Evolutionary conservation across 2,113 vertebrate species (phyloP).

Genomic region (Phylloscopus trochilus): DNA sequence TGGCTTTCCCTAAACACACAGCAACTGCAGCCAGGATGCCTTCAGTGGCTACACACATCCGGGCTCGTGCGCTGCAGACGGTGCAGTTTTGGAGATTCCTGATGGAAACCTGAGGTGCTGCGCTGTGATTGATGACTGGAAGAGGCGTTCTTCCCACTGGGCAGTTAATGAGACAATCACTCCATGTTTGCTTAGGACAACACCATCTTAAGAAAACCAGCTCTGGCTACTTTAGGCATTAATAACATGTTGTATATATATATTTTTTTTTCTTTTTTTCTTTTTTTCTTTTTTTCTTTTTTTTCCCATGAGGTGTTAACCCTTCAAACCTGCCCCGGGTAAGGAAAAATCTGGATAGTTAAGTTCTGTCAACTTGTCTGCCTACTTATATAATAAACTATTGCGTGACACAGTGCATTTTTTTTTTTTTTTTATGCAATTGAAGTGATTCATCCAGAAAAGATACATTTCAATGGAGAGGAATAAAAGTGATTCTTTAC

Average conservation of each 20-base stretch:
- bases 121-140: background rate
- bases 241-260: background rate
- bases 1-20: background rate
- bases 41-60: background rate
- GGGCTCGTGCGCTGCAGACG: accelerated
- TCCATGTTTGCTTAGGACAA: background rate
- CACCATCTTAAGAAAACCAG: background rate
- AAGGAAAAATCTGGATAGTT: background rate
- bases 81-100: background rate
- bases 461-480: slow-evolving; percentile 23
- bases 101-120: background rate
- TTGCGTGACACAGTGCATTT: background rate
- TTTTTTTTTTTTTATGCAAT: slow-evolving; percentile 7
- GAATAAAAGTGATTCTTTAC: slow-evolving; percentile 51
- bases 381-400: background rate
- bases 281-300: background rate
- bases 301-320: background rate
- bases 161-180: background rate
- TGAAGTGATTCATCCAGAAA: slow-evolving; percentile 12
- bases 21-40: background rate
- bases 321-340: background rate
- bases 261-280: background rate
- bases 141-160: background rate
- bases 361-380: background rate
- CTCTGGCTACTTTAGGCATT: background rate